Conservation (phyloP, 2,888 invertebrate species). For the Lasiommata megera region DNA sequence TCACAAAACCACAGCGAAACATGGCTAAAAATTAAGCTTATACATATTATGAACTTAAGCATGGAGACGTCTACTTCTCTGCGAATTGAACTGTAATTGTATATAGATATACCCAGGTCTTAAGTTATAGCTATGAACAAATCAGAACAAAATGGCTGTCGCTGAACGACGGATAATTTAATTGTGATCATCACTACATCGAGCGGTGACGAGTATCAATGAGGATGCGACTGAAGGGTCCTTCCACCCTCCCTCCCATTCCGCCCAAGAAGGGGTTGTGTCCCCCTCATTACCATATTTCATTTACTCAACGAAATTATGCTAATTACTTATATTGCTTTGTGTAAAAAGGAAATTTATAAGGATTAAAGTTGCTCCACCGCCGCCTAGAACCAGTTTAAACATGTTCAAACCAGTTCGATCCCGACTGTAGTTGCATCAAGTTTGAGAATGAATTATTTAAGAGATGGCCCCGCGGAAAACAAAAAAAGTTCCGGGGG, state of each 20-base stretch:
- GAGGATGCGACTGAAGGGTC: slow-evolving; percentile 75
- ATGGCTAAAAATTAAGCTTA: too few species aligned
- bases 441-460: slow-evolving; percentile 69
- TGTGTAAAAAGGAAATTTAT: slow-evolving; percentile 82
- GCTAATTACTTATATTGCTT: slow-evolving; percentile 82
- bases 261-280: slow-evolving; percentile 67
- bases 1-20: too few species aligned
- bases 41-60: too few species aligned
- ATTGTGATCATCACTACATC: slow-evolving; percentile 80
- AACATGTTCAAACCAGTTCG: slow-evolving; percentile 40
- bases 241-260: slow-evolving; percentile 51
- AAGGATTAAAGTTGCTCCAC: slow-evolving; percentile 78
- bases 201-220: slow-evolving; percentile 74
- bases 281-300: slow-evolving; percentile 81
- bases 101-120: neutral
- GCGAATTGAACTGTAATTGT: neutral
- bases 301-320: slow-evolving; percentile 82
- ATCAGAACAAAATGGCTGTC: slow-evolving; percentile 72
- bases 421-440: slow-evolving; percentile 53
- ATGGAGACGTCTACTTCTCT: too few species aligned
- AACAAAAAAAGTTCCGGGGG: slow-evolving; percentile 46
- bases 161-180: slow-evolving; percentile 72
- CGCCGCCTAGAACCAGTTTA: slow-evolving; percentile 47
- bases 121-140: slow-evolving; percentile 38
- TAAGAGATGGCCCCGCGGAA: slow-evolving; percentile 59